Conservation (phyloP, 1,140 invertebrate genomes). For the Bemisia tabaci region DNA sequence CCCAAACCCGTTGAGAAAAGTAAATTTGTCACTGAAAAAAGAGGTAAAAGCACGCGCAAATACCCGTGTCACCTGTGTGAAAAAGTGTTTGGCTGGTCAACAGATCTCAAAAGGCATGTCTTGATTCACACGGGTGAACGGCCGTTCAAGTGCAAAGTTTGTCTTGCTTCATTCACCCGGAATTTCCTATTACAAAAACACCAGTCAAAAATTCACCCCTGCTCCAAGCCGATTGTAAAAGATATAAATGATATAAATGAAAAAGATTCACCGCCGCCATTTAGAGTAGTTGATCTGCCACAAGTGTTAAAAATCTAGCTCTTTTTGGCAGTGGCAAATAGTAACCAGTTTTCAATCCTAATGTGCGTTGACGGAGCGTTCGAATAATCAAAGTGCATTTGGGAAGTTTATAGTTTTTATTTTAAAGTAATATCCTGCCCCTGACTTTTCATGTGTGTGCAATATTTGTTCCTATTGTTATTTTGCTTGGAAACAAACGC, state of each 20-base stretch:
- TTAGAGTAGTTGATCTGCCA: background rate
- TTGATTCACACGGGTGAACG: conserved; percentile 59
- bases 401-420: too few relatives aligned
- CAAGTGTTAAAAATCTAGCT: background rate
- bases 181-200: conserved; percentile 32
- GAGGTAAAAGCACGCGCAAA: conserved; percentile 19
- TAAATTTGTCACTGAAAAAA: conserved; percentile 4
- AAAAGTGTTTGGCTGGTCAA: conserved; percentile 30
- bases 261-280: background rate
- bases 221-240: background rate
- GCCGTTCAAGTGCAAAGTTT: conserved; percentile 62
- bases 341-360: too few relatives aligned
- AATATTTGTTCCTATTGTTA: too few relatives aligned
- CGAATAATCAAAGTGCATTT: too few relatives aligned
- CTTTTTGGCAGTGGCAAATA: background rate
- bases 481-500: too few relatives aligned
- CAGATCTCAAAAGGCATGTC: conserved; percentile 42
- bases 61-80: conserved; percentile 26
- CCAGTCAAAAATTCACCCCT: conserved; percentile 24
- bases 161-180: conserved; percentile 53
- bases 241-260: background rate
- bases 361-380: too few relatives aligned
- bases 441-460: too few relatives aligned
- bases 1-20: background rate
- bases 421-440: too few relatives aligned